Conservation (phyloP, 1,140 invertebrate genomes). For the Heliconius hermathena region DNA sequence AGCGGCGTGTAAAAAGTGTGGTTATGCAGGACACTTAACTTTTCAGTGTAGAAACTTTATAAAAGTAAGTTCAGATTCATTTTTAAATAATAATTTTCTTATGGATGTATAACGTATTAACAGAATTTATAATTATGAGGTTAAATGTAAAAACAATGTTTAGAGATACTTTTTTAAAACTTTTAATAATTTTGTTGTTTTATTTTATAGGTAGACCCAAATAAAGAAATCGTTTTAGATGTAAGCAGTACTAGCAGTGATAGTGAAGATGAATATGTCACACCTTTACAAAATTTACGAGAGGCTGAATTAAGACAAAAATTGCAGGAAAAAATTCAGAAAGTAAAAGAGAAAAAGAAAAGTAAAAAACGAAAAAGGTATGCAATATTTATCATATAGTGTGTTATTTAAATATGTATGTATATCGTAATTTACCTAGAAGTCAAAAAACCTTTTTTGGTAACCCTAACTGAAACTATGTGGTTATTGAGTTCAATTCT, state of each 20-base stretch:
- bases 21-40: slow-evolving; percentile 96
- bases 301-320: slow-evolving; percentile 89
- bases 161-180: neutral
- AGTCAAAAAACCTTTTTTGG: too few relatives aligned
- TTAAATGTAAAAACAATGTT: neutral
- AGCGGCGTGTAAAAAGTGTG: slow-evolving; percentile 95
- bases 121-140: neutral
- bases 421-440: too few relatives aligned
- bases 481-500: too few relatives aligned
- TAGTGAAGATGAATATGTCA: slow-evolving; percentile 90
- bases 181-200: neutral
- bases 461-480: too few relatives aligned
- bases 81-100: slow-evolving; percentile 16
- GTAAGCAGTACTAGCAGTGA: slow-evolving; percentile 97
- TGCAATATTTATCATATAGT: neutral
- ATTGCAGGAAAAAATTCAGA: slow-evolving; percentile 67
- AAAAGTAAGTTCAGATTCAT: slow-evolving; percentile 84
- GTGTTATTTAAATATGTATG: too few relatives aligned
- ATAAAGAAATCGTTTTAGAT: slow-evolving; percentile 95
- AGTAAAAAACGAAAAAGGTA: slow-evolving; percentile 69
- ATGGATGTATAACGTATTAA: neutral
- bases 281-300: slow-evolving; percentile 90
- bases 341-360: slow-evolving; percentile 70
- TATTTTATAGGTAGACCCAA: slow-evolving; percentile 85
- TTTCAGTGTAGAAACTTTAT: slow-evolving; percentile 98